Evolutionary conservation across 2,113 vertebrate genomes (phyloP).

Genomic region (Oenanthe melanoleuca): DNA sequence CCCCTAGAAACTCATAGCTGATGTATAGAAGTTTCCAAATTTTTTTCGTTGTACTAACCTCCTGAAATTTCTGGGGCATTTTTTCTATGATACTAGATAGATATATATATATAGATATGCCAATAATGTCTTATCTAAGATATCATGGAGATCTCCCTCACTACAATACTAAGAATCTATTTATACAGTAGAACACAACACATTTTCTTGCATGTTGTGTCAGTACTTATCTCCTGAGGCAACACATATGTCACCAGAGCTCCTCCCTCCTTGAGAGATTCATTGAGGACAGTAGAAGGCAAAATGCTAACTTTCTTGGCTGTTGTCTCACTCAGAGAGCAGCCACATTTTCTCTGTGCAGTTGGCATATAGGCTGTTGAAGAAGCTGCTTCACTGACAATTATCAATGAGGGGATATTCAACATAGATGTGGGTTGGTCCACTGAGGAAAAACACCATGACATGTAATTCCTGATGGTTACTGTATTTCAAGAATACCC

Average conservation of each 20-base stretch:
- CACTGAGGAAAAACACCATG: rapidly evolving
- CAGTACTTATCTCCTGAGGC: not conserved
- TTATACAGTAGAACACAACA: not conserved
- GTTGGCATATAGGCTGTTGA: not conserved
- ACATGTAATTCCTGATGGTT: not conserved
- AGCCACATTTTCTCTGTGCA: not conserved
- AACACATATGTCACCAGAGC: not conserved
- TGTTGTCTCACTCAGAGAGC: not conserved
- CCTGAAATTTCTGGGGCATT: not conserved
- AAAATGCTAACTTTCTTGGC: conserved; percentile 21
- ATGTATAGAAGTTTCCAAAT: not conserved
- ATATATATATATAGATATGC: not conserved
- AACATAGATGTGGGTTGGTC: not conserved
- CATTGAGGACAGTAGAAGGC: not conserved
- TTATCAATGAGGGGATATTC: not conserved
- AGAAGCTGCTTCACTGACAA: not conserved
- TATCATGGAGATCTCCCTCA: not conserved
- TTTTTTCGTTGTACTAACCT: not conserved
- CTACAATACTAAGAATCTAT: not conserved
- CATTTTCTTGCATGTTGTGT: not conserved
- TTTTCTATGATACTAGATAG: not conserved
- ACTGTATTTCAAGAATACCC: not conserved
- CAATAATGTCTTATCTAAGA: not conserved
- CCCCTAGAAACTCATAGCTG: not conserved
- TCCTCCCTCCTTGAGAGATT: not conserved